phyloP scores from a whole-genome alignment of 2,113 vertebrate genomes.

The Willisornis vidua region DNA sequence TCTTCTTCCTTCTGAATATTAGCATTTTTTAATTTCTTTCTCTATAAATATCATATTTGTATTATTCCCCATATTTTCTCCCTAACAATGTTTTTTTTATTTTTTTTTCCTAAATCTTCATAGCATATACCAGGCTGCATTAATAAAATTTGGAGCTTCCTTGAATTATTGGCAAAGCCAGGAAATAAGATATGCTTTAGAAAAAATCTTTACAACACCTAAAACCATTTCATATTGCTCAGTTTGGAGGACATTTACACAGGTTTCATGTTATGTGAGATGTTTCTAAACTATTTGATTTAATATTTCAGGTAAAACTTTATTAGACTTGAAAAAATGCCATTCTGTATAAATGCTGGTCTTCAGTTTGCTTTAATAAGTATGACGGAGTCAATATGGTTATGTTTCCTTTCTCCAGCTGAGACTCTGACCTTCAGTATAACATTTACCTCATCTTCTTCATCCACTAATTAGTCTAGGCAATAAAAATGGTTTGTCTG shows the following conservation, averaged over 20 bases:
- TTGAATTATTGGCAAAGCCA: background rate
- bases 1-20: background rate
- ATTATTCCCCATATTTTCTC: background rate
- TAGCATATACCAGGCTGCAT: background rate
- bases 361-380: constrained; percentile 22
- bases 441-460: constrained; percentile 61
- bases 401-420: constrained; percentile 19
- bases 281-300: background rate
- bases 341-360: background rate
- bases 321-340: background rate
- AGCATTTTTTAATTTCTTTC: background rate
- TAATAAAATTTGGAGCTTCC: background rate
- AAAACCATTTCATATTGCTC: background rate
- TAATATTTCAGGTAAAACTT: background rate
- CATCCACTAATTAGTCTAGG: constrained; percentile 20
- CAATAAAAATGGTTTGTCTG: constrained; percentile 23
- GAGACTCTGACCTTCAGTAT: constrained; percentile 33
- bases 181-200: background rate
- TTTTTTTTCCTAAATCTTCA: background rate
- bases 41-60: background rate
- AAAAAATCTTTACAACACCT: background rate
- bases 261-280: background rate
- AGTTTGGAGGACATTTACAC: background rate
- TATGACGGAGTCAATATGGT: constrained; percentile 3
- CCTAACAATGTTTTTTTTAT: background rate